phyloP scores from a whole-genome alignment of 2,797 vertebrate species.

The Amblyraja radiata region DNA sequence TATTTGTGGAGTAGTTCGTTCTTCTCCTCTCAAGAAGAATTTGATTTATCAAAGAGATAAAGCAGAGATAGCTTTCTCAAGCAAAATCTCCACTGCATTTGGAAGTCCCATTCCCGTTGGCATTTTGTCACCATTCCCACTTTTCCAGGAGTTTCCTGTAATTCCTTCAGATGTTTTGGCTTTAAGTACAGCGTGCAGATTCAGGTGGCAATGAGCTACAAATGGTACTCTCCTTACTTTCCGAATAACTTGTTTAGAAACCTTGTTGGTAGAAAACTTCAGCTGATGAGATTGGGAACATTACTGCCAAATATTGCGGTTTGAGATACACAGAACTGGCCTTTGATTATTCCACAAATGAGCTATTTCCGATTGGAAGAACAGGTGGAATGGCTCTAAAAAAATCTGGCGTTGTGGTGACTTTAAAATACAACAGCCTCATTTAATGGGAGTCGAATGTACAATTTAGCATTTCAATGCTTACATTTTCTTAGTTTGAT shows the following conservation, averaged over 20 bases:
- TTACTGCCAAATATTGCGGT: too few species aligned
- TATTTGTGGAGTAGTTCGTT: not conserved
- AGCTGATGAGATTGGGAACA: not conserved
- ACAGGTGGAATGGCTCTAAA: not conserved
- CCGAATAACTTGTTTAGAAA: not conserved
- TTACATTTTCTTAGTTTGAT: not conserved
- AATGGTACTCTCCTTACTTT: not conserved
- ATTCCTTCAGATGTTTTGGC: not conserved
- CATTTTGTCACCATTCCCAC: not conserved
- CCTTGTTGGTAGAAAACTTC: not conserved
- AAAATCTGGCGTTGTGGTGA: not conserved
- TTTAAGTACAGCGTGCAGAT: not conserved
- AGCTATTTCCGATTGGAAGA: not conserved
- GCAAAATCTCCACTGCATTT: not conserved
- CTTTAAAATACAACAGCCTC: too few species aligned
- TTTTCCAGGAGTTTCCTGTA: not conserved
- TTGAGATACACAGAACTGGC: not conserved
- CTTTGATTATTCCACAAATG: not conserved
- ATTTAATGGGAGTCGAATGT: conserved; percentile 8
- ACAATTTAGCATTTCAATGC: conserved; percentile 12
- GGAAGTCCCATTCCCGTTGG: not conserved
- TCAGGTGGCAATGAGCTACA: not conserved
- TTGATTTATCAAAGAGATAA: too few species aligned
- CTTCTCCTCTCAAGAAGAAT: too few species aligned
- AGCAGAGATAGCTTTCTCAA: not conserved